Base-by-base conservation (phyloP, 1,140 invertebrate species). In the Manduca sexta region DNA sequence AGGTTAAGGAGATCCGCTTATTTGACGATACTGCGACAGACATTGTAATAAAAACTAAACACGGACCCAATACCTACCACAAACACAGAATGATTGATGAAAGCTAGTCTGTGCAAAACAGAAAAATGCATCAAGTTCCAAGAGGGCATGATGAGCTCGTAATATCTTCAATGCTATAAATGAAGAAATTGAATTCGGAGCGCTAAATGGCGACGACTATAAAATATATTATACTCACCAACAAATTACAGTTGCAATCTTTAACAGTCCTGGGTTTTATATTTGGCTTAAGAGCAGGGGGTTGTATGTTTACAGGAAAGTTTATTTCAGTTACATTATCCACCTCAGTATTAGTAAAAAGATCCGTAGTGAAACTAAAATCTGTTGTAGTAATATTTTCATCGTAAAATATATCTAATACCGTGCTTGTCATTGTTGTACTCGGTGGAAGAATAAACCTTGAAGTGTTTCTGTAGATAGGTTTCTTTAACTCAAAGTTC, bases 161-260 rank as follows among this genome's bases (percentile, higher is more conserved):
- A n/a, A n/a, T n/a, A n/a, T n/a, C n/a, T n/a, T n/a, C n/a, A n/a
- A n/a, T n/a, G n/a, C n/a, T n/a, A n/a, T n/a, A n/a, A n/a, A n/a
- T n/a, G n/a, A n/a, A n/a, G n/a, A n/a, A n/a, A n/a, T n/a, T n/a
- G n/a, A n/a, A n/a, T n/a, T n/a, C n/a, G n/a, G n/a, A n/a, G n/a
- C n/a, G 14, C n/a, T 12, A 6, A 31, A 15, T 15, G 15, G n/a
- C 10, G 33, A 10, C 15, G 7, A 17, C 2, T 7, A 45, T 1
- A 8, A 17, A 35, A 34, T 34, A n/a, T 35, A 18, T 2, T 12
- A 35, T 45, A 69, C 70, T 59, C 64, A 89, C 88, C 59, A 79
- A 66, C 51, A 89, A 74, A 69, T 88, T 78, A 68, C 88, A 89
- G 33, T 53, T 51, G 65, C 88, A 89, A 38, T 79, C 58, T 40